Evolutionary conservation across 2,888 invertebrate genomes (phyloP), one percentile per base, ranked within the genome.

Genomic region (Schizaphis graminum): DNA sequence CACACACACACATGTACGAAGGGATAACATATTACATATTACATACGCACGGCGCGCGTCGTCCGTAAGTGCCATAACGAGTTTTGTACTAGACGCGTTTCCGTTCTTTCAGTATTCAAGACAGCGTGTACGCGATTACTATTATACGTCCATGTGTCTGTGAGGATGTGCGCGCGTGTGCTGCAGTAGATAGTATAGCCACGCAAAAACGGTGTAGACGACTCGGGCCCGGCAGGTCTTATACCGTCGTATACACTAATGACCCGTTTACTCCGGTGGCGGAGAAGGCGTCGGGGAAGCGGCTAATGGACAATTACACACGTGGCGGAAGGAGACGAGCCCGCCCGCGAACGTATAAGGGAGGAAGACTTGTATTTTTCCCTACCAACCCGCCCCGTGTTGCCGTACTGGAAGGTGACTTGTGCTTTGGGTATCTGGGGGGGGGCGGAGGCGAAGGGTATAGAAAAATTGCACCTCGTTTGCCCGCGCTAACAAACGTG

Each of bases 391-490:
- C 67, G 5, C 16, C 1, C 26, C 35, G 35, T 77, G 35, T 21
- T 35, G 2, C 7, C 35, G 21, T 41, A 7, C 35, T 35, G 26
- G 21, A 8, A 35, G 21, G 77, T 21, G 77, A 77, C 77, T 77
- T 8, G 77, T 77, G 77, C 8, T 44, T 44, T 44, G 41, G 41
- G 41, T n/a, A 13, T 8, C 7, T 21, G 3, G 2, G 35, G 2
- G 67, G 0, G 61, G 1, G 13, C 4, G 0, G 67, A 47, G 0
- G 3, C 4, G 67, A 67, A 16, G n/a, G 91, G 91, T 53, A 47
- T 57, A 92, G 57, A 87, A 86, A 87, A 87, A 77, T 90, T 49
- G 90, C 92, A 24, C 61, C 92, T 92, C 92, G 61, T 61, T 87
- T 92, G 11, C 44, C 47, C 24, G 26, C 85, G 16, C 57, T 28